These are phyloP conservation scores for Melipona beecheii DNA, from an alignment of 2,888 invertebrate species.

Conservation along the genomic window DNA sequence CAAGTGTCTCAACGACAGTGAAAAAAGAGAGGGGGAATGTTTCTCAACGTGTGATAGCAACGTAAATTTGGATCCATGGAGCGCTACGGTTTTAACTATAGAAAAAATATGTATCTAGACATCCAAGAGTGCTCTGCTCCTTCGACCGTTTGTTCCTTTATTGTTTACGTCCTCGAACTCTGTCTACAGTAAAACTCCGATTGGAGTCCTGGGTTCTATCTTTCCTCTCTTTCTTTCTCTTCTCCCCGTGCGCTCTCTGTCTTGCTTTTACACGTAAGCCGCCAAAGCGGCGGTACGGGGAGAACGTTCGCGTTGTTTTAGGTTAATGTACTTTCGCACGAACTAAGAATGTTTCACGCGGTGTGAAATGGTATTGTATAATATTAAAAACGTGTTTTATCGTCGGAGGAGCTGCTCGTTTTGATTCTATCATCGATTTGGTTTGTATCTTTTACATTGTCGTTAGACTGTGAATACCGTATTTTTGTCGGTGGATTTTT, in stretches of 20 bases:
- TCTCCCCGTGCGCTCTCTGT: not conserved
- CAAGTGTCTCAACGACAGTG: not conserved
- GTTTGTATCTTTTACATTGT: not conserved
- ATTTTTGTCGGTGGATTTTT: constrained; percentile 1
- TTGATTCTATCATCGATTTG: constrained; percentile 28
- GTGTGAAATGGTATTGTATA: not conserved
- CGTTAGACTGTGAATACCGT: not conserved
- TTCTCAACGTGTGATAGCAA: not conserved
- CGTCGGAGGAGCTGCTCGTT: not conserved
- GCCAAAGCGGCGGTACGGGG: constrained; percentile 12
- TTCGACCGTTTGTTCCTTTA: constrained; percentile 44
- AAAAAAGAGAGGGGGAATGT: not conserved
- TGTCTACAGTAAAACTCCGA: constrained; percentile 35
- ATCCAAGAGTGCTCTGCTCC: constrained; percentile 16
- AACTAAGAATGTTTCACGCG: constrained; percentile 29
- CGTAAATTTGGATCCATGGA: constrained; percentile 17
- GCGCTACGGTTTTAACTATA: constrained; percentile 13
- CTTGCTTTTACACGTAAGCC: constrained; percentile 19
- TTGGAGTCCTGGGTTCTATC: constrained; percentile 32
- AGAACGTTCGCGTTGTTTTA: constrained; percentile 51
- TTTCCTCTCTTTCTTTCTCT: constrained; percentile 37
- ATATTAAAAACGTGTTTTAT: constrained; percentile 21
- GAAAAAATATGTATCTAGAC: constrained; percentile 37
- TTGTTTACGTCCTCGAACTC: constrained; percentile 66
- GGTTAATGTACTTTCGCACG: constrained; percentile 54